Evolutionary conservation across 2,797 vertebrate species (phyloP), one percentile per base, ranked within the genome.

Genomic region (Gadopsis marmoratus): DNA sequence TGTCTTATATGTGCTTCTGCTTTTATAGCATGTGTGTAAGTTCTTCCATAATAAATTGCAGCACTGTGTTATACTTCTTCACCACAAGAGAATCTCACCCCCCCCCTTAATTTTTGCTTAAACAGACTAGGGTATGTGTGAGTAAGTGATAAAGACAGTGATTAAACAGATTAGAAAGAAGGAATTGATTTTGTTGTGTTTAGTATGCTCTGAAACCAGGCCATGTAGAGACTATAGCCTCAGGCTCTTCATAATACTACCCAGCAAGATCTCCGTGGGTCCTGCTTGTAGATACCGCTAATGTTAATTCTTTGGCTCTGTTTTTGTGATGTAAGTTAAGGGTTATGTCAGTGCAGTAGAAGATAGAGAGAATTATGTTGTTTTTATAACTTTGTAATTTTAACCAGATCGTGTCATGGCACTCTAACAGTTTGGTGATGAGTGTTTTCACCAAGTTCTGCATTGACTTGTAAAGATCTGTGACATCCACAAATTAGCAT

Each of bases 121-220:
- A 60, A 45, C 3, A 10, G 12, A 56, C n/a, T 33, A 12, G 55
- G 6, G 19, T 74, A 23, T 47, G 2, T 45, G 26, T 65, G 26
- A 73, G 19, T 50, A 35, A 19, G 31, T 29, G 10, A 74, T 13
- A 35, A 47, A 65, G 61, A 59, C n/a, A 23, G 21, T 65, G 76
- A 79, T 85, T 71, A 53, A 5, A 66, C 43, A 19, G 55, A 77
- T 85, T 58, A 69, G 16, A 81, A 70, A 82, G 60, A 82, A 63
- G 17, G 37, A 76, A 92, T 88, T 90, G 92, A 93, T 93, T 88
- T 3, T 81, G 67, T 79, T 86, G 76, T 79, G 78, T 87, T 86
- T 45, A 61, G 33, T 74, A 79, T 86, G 67, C 64, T 86, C 67
- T 88, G 78, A 92, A 94, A 91, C 84, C 86, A 92, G 91, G 92